Evolutionary conservation across 2,113 vertebrate genomes (phyloP).

Genomic region (Entosphenus tridentatus): DNA sequence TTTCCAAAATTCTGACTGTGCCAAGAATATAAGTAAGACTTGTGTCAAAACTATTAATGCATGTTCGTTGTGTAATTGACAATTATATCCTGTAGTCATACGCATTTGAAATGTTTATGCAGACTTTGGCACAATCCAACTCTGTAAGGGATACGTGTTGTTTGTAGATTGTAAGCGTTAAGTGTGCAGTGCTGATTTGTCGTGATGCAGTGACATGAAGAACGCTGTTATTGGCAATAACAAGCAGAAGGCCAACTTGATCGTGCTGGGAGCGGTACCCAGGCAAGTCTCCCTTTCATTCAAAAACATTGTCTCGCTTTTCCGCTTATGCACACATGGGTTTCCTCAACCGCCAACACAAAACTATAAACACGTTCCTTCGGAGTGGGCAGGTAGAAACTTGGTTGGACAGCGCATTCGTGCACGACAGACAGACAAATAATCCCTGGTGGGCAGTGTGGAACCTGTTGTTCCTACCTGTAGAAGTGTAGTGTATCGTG

Average conservation of each 20-base stretch:
- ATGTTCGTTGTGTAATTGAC: not conserved
- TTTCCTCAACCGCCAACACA: too few relatives aligned
- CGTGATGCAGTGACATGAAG: constrained; percentile 81
- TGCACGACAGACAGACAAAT: too few relatives aligned
- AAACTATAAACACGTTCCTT: too few relatives aligned
- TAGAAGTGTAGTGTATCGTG: too few relatives aligned
- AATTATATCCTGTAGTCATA: not conserved
- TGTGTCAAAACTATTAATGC: not conserved
- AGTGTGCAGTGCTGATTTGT: constrained; percentile 28
- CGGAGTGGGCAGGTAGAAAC: too few relatives aligned
- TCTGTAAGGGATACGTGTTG: not conserved
- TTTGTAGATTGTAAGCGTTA: constrained; percentile 1
- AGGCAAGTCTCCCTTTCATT: constrained; percentile 30
- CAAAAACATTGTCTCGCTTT: constrained; percentile 15
- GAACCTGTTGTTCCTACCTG: too few relatives aligned
- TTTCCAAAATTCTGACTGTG: too few relatives aligned
- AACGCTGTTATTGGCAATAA: constrained; percentile 99
- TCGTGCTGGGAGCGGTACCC: constrained; percentile 91
- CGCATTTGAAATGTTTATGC: not conserved
- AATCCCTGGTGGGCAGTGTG: too few relatives aligned
- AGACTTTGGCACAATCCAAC: not conserved
- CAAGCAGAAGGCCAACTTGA: constrained; percentile 98
- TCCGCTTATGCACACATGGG: constrained; percentile 16
- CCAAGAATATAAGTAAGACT: not conserved
- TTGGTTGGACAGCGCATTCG: too few relatives aligned